A percentile compares a stretch with the other conserved stretches of the same genome.
Conservation (phyloP, 1,140 invertebrate genomes). For the Lepidurus packardi region DNA sequence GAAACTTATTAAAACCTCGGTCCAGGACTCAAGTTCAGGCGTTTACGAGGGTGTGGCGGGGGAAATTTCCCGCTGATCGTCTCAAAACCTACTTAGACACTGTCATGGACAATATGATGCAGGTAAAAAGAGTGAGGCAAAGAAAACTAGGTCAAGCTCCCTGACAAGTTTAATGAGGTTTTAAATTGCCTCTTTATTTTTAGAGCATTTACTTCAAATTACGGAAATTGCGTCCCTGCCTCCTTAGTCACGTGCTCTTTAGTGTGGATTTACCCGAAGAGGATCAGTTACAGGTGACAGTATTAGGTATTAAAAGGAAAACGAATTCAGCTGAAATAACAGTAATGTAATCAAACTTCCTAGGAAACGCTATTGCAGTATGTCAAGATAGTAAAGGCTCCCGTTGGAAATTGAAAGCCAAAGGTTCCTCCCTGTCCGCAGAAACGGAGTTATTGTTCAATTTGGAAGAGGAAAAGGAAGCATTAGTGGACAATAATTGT, state of each 20-base stretch:
- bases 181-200: slow-evolving; percentile 39
- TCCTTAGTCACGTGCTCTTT: slow-evolving; percentile 70
- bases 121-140: slow-evolving; percentile 46
- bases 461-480: slow-evolving; percentile 36
- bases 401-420: slow-evolving; percentile 15
- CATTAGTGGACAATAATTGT: background rate
- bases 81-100: slow-evolving; percentile 45
- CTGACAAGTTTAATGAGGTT: background rate
- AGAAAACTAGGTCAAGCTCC: background rate
- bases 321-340: slow-evolving; percentile 6
- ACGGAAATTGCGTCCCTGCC: slow-evolving; percentile 73
- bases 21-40: slow-evolving; percentile 71
- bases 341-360: background rate
- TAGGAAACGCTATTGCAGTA: slow-evolving; percentile 1
- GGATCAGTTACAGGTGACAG: slow-evolving; percentile 82
- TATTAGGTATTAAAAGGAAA: slow-evolving; percentile 52
- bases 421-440: slow-evolving; percentile 25
- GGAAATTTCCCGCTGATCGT: slow-evolving; percentile 55
- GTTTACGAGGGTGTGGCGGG: slow-evolving; percentile 77
- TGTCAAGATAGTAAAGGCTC: background rate
- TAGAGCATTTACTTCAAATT: slow-evolving; percentile 80
- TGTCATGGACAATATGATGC: slow-evolving; percentile 60
- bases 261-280: slow-evolving; percentile 72
- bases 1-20: slow-evolving; percentile 52
- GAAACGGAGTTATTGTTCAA: slow-evolving; percentile 39